phyloP scores from a whole-genome alignment of 2,797 vertebrate genomes.

The Glossophaga mutica region DNA sequence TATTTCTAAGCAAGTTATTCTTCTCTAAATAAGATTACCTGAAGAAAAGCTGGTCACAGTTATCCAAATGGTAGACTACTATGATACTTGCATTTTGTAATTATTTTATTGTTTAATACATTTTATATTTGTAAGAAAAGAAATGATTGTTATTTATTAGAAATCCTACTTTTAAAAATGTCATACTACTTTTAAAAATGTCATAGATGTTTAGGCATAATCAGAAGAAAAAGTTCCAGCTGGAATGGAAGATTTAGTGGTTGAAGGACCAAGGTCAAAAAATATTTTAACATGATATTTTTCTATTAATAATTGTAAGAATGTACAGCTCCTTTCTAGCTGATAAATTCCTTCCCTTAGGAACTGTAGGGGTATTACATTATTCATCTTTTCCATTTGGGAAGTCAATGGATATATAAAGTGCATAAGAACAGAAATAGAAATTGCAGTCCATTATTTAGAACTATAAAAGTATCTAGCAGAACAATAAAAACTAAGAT shows the following conservation, averaged over 20 bases:
- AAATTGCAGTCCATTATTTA: not conserved
- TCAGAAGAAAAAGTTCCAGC: not conserved
- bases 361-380: not conserved
- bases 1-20: conserved; percentile 13
- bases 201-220: not conserved
- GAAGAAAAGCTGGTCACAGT: not conserved
- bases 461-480: conserved; percentile 25
- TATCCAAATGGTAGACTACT: not conserved
- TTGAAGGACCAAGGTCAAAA: not conserved
- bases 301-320: conserved; percentile 23
- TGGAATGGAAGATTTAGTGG: not conserved
- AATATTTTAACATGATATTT: not conserved
- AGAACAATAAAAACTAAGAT: not conserved
- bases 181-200: not conserved
- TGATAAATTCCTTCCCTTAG: not conserved
- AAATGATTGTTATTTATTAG: not conserved
- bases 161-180: not conserved
- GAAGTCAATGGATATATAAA: conserved; percentile 43
- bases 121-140: not conserved
- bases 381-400: conserved; percentile 38
- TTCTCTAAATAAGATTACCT: not conserved
- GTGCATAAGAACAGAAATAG: conserved; percentile 9
- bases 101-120: not conserved
- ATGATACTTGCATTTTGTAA: not conserved
- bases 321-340: not conserved